Evolutionary conservation across 2,888 invertebrate species (phyloP).

Genomic region (Pherbina coryleti): DNA sequence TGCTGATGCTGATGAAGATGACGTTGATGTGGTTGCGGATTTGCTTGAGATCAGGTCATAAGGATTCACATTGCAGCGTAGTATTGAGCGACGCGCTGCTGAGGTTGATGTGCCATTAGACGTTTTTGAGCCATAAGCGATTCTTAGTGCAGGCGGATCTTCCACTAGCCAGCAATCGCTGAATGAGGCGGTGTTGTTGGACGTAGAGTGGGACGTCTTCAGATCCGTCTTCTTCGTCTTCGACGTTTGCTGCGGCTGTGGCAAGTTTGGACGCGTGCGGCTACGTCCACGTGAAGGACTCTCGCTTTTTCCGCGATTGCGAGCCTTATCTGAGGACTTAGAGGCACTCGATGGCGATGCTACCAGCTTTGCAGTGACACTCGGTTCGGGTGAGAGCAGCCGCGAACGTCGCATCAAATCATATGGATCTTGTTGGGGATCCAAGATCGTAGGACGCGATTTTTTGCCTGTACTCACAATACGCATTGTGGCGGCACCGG

Average conservation of each 20-base stretch:
- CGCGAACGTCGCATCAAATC: slow-evolving; percentile 85
- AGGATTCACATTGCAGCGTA: slow-evolving; percentile 87
- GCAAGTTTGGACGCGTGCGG: slow-evolving; percentile 66
- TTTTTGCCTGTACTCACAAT: slow-evolving; percentile 71
- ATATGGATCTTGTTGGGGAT: slow-evolving; percentile 81
- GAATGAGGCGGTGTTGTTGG: slow-evolving; percentile 61
- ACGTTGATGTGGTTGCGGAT: slow-evolving; percentile 34
- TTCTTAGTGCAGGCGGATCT: slow-evolving; percentile 55
- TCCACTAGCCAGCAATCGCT: slow-evolving; percentile 65
- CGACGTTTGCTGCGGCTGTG: slow-evolving; percentile 1
- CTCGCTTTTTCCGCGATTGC: slow-evolving; percentile 71
- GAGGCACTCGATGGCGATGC: background rate
- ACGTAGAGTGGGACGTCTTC: slow-evolving; percentile 66
- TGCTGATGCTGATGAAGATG: slow-evolving; percentile 8
- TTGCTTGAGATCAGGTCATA: slow-evolving; percentile 81
- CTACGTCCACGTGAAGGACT: slow-evolving; percentile 73
- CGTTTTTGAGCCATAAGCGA: slow-evolving; percentile 41
- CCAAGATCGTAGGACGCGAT: slow-evolving; percentile 76
- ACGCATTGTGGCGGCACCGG: slow-evolving; percentile 76
- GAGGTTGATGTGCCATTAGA: slow-evolving; percentile 43
- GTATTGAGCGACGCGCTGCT: slow-evolving; percentile 76
- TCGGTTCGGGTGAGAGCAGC: slow-evolving; percentile 75
- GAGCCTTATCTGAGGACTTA: slow-evolving; percentile 47
- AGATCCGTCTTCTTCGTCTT: slow-evolving; percentile 72
- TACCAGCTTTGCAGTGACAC: slow-evolving; percentile 44